These are phyloP conservation scores for Alentia gelatinosa DNA, from an alignment of 2,888 invertebrate genomes.

Conservation along the genomic window DNA sequence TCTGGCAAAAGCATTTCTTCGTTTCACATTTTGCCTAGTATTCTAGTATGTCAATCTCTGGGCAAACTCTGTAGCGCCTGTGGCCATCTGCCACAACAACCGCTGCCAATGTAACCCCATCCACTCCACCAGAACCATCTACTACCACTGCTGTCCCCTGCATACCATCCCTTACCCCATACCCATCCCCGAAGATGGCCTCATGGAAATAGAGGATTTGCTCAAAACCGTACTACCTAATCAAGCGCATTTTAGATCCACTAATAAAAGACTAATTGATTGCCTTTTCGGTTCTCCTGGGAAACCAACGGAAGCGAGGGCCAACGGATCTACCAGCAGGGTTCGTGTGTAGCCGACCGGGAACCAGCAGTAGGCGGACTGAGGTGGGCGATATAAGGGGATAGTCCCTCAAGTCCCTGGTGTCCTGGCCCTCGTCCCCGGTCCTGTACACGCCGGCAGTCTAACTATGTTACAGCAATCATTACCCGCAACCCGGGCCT, in stretches of 20 bases:
- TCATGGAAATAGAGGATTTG: background rate
- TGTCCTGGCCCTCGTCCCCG: background rate
- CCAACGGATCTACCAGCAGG: background rate
- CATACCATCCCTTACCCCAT: too few species aligned
- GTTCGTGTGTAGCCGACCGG: background rate
- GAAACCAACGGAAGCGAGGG: background rate
- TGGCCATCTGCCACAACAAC: too few species aligned
- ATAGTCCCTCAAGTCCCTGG: background rate
- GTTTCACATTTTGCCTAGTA: too few species aligned
- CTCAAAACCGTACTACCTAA: background rate
- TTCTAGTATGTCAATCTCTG: too few species aligned
- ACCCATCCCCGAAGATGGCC: too few species aligned
- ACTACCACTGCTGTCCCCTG: too few species aligned
- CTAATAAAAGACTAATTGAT: constrained; percentile 14
- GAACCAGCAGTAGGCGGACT: background rate
- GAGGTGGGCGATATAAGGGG: background rate
- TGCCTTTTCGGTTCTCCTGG: background rate
- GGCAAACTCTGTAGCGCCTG: too few species aligned
- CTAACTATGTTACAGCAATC: background rate
- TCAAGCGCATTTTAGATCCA: constrained; percentile 18
- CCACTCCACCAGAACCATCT: too few species aligned
- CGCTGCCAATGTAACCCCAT: too few species aligned
- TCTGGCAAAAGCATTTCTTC: too few species aligned
- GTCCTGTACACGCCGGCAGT: background rate
- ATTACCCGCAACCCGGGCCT: too few species aligned